Percentiles rank a stretch among this genome's conserved stretches.
Evolutionary conservation across 2,113 vertebrate species (phyloP).

Genomic region (Trogon surrucura): DNA sequence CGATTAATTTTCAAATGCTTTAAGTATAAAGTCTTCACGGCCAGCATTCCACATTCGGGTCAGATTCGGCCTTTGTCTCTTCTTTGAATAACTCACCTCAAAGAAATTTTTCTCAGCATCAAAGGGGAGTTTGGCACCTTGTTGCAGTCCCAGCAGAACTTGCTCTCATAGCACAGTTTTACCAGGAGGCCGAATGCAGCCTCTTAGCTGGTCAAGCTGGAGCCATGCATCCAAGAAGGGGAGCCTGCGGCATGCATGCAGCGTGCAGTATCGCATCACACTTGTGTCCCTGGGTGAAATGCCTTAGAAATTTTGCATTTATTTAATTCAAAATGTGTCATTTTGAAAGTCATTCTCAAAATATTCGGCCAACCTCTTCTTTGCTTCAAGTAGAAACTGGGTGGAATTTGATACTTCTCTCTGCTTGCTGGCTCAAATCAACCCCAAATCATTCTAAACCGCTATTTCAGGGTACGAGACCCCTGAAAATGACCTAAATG

Average conservation of each 20-base stretch:
- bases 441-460: neutral
- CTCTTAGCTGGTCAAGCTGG: constrained; percentile 26
- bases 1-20: neutral
- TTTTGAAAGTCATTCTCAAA: neutral
- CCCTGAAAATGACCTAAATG: neutral
- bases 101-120: neutral
- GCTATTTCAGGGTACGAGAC: neutral
- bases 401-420: constrained; percentile 22
- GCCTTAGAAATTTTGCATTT: neutral
- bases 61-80: neutral
- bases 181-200: constrained; percentile 5
- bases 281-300: constrained; percentile 49
- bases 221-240: constrained; percentile 47
- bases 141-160: constrained; percentile 35
- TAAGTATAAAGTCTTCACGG: neutral
- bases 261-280: constrained; percentile 22
- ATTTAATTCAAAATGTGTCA: neutral
- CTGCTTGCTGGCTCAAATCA: neutral
- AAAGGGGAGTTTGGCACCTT: neutral
- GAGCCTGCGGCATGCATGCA: constrained; percentile 56
- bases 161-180: constrained; percentile 43
- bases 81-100: neutral
- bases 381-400: neutral
- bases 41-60: neutral
- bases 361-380: neutral